These are phyloP conservation scores for Drosophila hydei DNA, from an alignment of 1,140 invertebrate species.

Conservation along the genomic window DNA sequence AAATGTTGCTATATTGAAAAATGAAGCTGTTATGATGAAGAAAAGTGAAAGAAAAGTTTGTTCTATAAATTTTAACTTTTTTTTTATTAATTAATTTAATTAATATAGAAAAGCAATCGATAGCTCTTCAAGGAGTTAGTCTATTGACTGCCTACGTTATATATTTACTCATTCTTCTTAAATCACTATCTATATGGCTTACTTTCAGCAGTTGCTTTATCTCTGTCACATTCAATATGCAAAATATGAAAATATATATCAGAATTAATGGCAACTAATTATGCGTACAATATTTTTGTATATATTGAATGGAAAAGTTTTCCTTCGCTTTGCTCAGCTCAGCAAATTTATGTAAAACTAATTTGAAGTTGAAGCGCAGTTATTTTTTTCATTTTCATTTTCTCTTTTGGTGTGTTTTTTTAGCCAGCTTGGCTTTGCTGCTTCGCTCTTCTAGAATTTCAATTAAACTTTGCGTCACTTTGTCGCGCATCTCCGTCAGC, in stretches of 20 bases:
- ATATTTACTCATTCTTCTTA: not conserved
- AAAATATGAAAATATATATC: too few species aligned
- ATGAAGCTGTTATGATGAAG: too few species aligned
- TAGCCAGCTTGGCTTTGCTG: slow-evolving; percentile 18
- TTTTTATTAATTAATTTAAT: too few species aligned
- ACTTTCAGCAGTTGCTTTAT: too few species aligned
- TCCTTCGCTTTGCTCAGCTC: slow-evolving; percentile 12
- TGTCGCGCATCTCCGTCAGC: slow-evolving; percentile 52
- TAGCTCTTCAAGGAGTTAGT: too few species aligned
- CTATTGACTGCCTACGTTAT: too few species aligned
- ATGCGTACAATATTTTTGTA: slow-evolving; percentile 39
- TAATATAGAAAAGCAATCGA: too few species aligned
- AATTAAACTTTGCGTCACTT: slow-evolving; percentile 78
- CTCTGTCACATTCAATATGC: not conserved
- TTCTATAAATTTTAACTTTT: too few species aligned
- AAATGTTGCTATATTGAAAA: too few species aligned
- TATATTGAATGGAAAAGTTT: slow-evolving; percentile 19
- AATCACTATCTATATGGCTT: too few species aligned
- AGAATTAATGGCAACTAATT: slow-evolving; percentile 33
- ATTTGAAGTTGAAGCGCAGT: slow-evolving; percentile 56
- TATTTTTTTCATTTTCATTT: slow-evolving; percentile 6
- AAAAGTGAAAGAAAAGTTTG: too few species aligned
- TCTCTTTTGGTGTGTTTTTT: slow-evolving; percentile 13
- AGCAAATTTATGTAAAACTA: slow-evolving; percentile 72
- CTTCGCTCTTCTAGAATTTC: slow-evolving; percentile 63